A percentile compares a stretch with the other conserved stretches of the same genome.
Conservation (phyloP, 2,797 vertebrate genomes). For the Loris lydekkerianus region DNA sequence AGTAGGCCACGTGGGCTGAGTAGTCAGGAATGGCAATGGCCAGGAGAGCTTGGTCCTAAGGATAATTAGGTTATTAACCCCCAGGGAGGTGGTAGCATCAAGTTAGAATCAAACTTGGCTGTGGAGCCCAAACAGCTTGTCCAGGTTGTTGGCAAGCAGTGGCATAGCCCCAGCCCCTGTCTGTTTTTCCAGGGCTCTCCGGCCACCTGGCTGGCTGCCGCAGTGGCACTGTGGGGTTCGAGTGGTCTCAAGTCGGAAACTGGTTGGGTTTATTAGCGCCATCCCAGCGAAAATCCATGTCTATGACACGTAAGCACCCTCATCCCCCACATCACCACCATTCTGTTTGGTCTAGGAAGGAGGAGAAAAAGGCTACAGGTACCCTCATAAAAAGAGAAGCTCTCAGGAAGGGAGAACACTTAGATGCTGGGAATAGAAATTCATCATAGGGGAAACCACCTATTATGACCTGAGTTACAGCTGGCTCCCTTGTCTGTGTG, state of each 20-base stretch:
- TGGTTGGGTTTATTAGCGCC: constrained; percentile 99
- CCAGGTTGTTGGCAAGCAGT: neutral
- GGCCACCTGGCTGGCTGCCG: constrained; percentile 97
- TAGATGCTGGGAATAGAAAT: neutral
- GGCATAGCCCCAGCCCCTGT: neutral
- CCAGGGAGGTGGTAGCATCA: neutral
- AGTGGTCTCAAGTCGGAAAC: constrained; percentile 97
- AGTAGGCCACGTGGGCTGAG: neutral
- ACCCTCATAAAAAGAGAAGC: neutral
- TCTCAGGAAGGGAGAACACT: neutral
- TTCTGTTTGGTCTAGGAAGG: neutral
- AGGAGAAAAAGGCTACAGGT: neutral
- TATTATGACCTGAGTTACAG: neutral
- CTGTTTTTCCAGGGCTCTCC: constrained; percentile 93
- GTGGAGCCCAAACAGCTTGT: neutral
- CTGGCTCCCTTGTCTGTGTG: neutral
- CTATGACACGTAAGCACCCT: constrained; percentile 94
- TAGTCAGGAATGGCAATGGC: neutral
- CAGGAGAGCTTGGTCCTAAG: neutral
- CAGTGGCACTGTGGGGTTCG: constrained; percentile 99
- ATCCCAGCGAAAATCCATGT: constrained; percentile 97
- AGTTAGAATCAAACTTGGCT: neutral
- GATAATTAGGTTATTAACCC: neutral
- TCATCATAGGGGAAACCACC: neutral
- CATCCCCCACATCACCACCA: accelerated